phyloP scores from a whole-genome alignment of 2,888 invertebrate species.

The Lasioglossum calceatum region DNA sequence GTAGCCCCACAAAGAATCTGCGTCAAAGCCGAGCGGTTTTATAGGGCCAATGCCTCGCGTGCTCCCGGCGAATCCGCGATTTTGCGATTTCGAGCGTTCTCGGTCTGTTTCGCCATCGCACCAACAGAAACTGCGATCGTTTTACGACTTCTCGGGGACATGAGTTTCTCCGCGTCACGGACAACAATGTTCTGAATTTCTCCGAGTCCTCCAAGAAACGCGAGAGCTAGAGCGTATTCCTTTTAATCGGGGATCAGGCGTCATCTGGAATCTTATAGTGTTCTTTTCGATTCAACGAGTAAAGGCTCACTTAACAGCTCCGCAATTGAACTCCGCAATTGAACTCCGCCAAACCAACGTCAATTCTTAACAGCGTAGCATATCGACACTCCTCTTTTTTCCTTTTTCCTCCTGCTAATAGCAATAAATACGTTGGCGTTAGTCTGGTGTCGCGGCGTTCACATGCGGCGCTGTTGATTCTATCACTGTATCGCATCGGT shows the following conservation, averaged over 20 bases:
- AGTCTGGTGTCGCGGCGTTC: too few relatives aligned
- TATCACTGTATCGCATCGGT: background rate
- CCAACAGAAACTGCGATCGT: background rate
- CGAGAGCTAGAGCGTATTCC: background rate
- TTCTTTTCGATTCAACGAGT: background rate
- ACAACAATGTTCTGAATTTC: background rate
- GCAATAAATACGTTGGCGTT: background rate
- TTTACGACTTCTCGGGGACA: background rate
- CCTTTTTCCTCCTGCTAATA: too few relatives aligned
- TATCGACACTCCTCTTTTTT: too few relatives aligned
- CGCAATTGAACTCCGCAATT: background rate
- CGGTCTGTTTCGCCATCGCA: background rate
- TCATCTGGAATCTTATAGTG: background rate
- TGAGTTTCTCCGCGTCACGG: background rate
- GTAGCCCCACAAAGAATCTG: slow-evolving; percentile 67
- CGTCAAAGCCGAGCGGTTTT: slow-evolving; percentile 59
- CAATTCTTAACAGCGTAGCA: too few relatives aligned
- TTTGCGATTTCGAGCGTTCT: slow-evolving; percentile 16
- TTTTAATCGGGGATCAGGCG: background rate
- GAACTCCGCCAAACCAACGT: background rate
- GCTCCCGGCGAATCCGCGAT: background rate
- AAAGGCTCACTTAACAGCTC: background rate
- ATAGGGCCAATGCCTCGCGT: slow-evolving; percentile 57
- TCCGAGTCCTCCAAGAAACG: background rate
- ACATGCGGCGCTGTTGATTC: background rate